These are phyloP conservation scores for Eospalax fontanierii DNA, from an alignment of 2,797 vertebrate genomes.

Conservation along the genomic window DNA sequence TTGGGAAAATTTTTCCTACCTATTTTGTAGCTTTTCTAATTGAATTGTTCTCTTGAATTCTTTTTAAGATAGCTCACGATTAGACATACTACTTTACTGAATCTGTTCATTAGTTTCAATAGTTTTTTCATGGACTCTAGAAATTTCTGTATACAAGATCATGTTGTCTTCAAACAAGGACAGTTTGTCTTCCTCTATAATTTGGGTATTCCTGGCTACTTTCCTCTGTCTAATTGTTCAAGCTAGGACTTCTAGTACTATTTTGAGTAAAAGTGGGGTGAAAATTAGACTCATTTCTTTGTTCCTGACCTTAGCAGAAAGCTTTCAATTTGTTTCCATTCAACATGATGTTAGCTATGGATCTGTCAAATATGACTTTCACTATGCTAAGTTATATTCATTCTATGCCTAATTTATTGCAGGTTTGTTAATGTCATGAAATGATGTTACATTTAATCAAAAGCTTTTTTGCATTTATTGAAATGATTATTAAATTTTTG, in stretches of 20 bases:
- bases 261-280: not conserved
- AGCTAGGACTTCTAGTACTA: not conserved
- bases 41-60: not conserved
- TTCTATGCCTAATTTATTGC: not conserved
- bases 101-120: not conserved
- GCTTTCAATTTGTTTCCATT: not conserved
- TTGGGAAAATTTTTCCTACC: not conserved
- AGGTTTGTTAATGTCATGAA: not conserved
- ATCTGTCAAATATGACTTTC: not conserved
- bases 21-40: not conserved
- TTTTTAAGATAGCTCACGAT: not conserved
- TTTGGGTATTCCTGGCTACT: not conserved
- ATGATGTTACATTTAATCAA: not conserved
- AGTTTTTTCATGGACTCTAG: not conserved
- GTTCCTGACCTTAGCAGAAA: not conserved
- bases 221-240: not conserved
- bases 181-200: not conserved
- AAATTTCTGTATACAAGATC: not conserved
- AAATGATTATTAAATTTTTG: not conserved
- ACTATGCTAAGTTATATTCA: not conserved
- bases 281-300: not conserved
- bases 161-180: not conserved
- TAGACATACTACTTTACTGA: not conserved
- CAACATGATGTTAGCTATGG: not conserved
- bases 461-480: not conserved